These are phyloP conservation scores for Xerus inauris DNA, from an alignment of 2,113 vertebrate species.

Conservation along the genomic window DNA sequence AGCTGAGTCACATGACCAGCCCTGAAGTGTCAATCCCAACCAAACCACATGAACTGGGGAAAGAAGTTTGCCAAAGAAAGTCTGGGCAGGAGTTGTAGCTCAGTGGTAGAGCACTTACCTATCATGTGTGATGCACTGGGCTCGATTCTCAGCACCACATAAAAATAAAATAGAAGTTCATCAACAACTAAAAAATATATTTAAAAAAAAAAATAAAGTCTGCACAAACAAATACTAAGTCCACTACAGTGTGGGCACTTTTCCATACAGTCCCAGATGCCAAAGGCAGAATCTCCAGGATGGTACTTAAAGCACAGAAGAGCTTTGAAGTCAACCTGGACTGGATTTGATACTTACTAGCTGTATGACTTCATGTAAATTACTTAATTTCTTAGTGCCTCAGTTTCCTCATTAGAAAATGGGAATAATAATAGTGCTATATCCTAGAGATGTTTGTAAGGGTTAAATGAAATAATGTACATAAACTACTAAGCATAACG, in stretches of 20 bases:
- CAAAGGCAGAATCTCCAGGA: background rate
- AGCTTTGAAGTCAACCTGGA: constrained; percentile 57
- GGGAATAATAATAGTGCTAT: background rate
- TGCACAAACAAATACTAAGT: background rate
- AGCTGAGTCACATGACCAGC: background rate
- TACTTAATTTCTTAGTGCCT: constrained; percentile 46
- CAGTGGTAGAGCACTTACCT: too few species aligned
- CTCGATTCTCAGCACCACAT: too few species aligned
- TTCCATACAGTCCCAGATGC: background rate
- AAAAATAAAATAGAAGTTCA: too few species aligned
- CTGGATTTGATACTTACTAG: constrained; percentile 6
- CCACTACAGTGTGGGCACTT: background rate
- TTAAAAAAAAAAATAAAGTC: too few species aligned
- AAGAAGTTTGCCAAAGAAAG: background rate
- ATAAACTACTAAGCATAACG: constrained; percentile 16
- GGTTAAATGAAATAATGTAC: constrained; percentile 14
- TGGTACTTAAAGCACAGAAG: background rate
- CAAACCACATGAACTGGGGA: background rate
- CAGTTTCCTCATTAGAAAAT: constrained; percentile 28
- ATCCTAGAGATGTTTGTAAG: constrained; percentile 2
- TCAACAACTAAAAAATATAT: too few species aligned
- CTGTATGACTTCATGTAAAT: constrained; percentile 36
- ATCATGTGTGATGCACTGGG: too few species aligned
- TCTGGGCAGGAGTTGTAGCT: too few species aligned
- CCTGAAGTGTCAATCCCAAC: background rate